phyloP scores from a whole-genome alignment of 2,113 vertebrate genomes.

The Plecotus auritus region DNA sequence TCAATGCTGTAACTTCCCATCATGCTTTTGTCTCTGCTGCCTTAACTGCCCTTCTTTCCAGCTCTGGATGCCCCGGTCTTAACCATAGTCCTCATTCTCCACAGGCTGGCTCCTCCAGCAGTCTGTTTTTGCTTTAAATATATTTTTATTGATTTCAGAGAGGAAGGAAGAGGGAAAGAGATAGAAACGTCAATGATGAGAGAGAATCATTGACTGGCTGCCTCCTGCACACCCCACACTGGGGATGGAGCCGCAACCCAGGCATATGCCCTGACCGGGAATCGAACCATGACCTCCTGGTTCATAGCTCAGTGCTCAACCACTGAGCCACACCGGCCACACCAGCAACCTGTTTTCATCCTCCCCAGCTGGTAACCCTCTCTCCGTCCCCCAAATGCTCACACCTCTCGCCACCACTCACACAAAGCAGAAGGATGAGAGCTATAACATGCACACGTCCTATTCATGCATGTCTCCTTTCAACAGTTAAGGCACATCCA shows the following conservation, averaged over 20 bases:
- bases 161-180: too few species aligned
- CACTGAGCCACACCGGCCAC: too few species aligned
- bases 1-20: background rate
- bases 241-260: too few species aligned
- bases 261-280: too few species aligned
- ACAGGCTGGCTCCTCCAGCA: rapidly evolving
- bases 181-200: too few species aligned
- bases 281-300: too few species aligned
- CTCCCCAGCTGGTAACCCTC: background rate
- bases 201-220: too few species aligned
- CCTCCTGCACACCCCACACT: too few species aligned
- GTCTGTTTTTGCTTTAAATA: too few species aligned
- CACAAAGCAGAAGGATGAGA: background rate
- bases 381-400: background rate
- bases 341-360: too few species aligned
- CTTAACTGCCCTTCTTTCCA: background rate
- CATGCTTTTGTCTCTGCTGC: background rate
- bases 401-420: background rate
- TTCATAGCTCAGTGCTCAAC: too few species aligned
- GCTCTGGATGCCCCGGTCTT: background rate
- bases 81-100: background rate
- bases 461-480: background rate
- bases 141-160: too few species aligned
- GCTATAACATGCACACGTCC: rapidly evolving
- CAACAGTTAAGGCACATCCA: background rate